Percentiles rank a stretch among this genome's conserved stretches.
Evolutionary conservation across 2,888 invertebrate genomes (phyloP).

Genomic region (Synergus itoensis): DNA sequence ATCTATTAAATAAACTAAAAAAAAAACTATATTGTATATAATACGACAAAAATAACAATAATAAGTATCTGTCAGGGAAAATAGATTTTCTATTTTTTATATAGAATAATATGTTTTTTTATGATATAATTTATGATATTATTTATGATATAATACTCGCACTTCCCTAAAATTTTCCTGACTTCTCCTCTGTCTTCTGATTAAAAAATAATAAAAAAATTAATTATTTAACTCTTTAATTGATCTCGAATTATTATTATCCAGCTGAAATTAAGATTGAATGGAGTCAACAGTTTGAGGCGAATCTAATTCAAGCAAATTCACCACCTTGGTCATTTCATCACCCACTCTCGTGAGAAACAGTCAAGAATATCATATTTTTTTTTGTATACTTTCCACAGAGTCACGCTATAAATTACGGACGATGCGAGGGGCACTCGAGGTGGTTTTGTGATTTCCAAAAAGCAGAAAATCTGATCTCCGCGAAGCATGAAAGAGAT

Average conservation of each 20-base stretch:
- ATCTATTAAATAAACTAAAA: too few relatives aligned
- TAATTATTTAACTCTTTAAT: background rate
- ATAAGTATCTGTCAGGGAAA: too few relatives aligned
- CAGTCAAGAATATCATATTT: slow-evolving; percentile 32
- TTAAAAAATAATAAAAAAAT: too few relatives aligned
- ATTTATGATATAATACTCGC: too few relatives aligned
- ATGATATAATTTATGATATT: too few relatives aligned
- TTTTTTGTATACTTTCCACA: slow-evolving; percentile 40
- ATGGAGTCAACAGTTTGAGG: background rate
- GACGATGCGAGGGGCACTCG: slow-evolving; percentile 47
- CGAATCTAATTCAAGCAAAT: slow-evolving; percentile 32
- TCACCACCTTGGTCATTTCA: slow-evolving; percentile 9
- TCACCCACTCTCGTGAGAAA: slow-evolving; percentile 51
- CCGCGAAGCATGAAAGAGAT: slow-evolving; percentile 57
- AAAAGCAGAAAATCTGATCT: slow-evolving; percentile 65
- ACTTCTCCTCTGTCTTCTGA: too few relatives aligned
- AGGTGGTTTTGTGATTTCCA: slow-evolving; percentile 62
- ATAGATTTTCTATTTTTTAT: too few relatives aligned
- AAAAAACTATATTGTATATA: too few relatives aligned
- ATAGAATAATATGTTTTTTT: too few relatives aligned
- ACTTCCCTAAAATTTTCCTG: too few relatives aligned
- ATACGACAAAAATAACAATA: too few relatives aligned
- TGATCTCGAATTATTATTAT: background rate
- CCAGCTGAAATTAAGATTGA: background rate
- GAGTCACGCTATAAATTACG: slow-evolving; percentile 59